Evolutionary conservation across 2,888 invertebrate species (phyloP).

Genomic region (Polyommatus icarus): DNA sequence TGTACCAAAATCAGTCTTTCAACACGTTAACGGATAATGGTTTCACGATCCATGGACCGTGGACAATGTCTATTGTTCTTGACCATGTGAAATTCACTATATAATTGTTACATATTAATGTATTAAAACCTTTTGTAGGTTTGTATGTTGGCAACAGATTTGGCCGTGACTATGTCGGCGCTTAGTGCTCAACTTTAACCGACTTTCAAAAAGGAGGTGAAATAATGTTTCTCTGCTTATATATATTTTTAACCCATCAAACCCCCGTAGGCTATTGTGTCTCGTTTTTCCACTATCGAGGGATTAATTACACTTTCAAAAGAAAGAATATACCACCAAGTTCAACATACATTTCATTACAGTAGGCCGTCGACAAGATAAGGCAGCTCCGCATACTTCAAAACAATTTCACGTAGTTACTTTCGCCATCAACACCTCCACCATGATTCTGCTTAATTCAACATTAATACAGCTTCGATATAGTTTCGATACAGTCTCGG

Average conservation of each 20-base stretch:
- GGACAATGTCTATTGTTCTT: slow-evolving; percentile 28
- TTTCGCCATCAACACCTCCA: neutral
- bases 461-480: no score
- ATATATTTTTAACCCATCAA: no score
- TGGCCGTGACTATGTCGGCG: neutral
- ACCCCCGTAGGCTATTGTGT: no score
- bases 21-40: slow-evolving; percentile 27
- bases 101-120: slow-evolving; percentile 28
- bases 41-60: slow-evolving; percentile 13
- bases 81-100: slow-evolving; percentile 25
- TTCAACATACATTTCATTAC: no score
- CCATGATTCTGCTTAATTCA: neutral
- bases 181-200: neutral
- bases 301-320: no score
- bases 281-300: no score
- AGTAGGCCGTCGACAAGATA: neutral
- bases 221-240: neutral
- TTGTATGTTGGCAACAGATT: neutral
- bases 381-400: neutral
- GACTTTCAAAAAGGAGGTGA: neutral
- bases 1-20: slow-evolving; percentile 24
- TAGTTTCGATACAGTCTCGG: neutral
- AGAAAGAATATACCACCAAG: no score
- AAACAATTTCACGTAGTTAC: neutral
- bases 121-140: neutral